phyloP scores from a whole-genome alignment of 1,140 invertebrate genomes.

The Lasioglossum baleicum region DNA sequence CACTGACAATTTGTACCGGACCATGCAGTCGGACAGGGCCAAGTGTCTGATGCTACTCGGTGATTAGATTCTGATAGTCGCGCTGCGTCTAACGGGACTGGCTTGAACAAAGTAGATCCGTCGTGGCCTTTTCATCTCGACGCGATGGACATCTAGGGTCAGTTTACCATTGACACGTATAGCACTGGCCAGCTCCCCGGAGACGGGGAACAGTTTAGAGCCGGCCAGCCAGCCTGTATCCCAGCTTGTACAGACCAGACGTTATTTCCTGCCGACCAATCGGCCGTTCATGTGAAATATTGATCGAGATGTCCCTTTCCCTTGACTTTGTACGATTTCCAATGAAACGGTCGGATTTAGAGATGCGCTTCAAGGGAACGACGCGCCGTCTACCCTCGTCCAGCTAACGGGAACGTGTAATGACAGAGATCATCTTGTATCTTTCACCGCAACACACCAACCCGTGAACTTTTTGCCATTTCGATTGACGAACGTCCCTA shows the following conservation, averaged over 20 bases:
- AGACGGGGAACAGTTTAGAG: slow-evolving; percentile 29
- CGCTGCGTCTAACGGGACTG: slow-evolving; percentile 37
- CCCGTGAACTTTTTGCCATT: no score
- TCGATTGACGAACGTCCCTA: no score
- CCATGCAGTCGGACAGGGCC: slow-evolving; percentile 32
- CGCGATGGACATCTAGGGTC: slow-evolving; percentile 36
- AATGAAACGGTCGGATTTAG: no score
- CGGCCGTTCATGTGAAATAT: slow-evolving; percentile 3
- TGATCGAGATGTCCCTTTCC: not conserved
- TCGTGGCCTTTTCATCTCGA: slow-evolving; percentile 45
- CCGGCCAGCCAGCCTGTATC: not conserved
- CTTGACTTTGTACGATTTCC: no score
- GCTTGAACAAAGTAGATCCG: slow-evolving; percentile 32
- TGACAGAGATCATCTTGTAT: no score
- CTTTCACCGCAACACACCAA: no score
- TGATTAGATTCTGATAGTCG: slow-evolving; percentile 52
- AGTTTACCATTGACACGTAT: slow-evolving; percentile 36
- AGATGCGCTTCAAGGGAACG: no score
- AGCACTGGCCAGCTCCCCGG: slow-evolving; percentile 17
- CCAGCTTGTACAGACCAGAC: not conserved
- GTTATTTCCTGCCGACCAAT: not conserved
- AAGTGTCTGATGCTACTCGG: slow-evolving; percentile 37
- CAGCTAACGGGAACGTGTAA: no score
- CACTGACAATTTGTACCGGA: slow-evolving; percentile 47
- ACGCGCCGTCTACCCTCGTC: no score